Evolutionary conservation across 2,888 invertebrate genomes (phyloP), one percentile per base, ranked within the genome.

Genomic region (Lutraria lutraria): DNA sequence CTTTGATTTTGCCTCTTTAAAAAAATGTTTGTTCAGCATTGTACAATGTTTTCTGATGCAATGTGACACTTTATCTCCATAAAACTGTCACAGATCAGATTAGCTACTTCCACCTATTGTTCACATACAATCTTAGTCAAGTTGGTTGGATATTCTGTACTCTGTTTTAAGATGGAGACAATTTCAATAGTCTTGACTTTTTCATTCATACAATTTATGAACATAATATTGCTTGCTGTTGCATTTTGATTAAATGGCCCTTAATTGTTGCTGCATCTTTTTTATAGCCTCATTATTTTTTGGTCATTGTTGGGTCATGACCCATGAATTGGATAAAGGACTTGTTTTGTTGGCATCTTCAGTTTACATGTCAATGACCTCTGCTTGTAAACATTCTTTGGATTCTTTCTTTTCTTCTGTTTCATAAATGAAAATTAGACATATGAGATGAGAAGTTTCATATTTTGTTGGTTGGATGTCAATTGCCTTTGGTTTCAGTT

Each of bases 1-100:
- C 12, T 25, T 12, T 12, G 13, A 25, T 0, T 60, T 43, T 16
- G 52, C 68, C 52, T 52, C 21, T 72, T 68, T 68, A 25, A 72
- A 83, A 83, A 56, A 52, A 83, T 83, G 83, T 83, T 52, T 68
- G 83, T 83, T 83, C 68, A 68, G 83, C 83, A 68, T 83, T 53
- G 29, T n/a, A 68, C 83, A 83, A 83, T 83, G 72, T 68, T 56
- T 25, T 25, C 21, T 12, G 34, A 68, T 83, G 83, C 68, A 83
- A 83, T 52, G 21, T 68, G 83, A 83, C 68, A 52, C 83, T 52
- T 52, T 16, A 52, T 83, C 83, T 72, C 52, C 68, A 83, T 83
- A 60, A 68, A 83, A 83, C 68, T 60, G 60, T 72, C 72, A 53
- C 0, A 72, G 83, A 68, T 83, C 83, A 83, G 83, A 25, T 83